Evolutionary conservation across 2,888 invertebrate species (phyloP).

Genomic region (Ormyrus labotus): DNA sequence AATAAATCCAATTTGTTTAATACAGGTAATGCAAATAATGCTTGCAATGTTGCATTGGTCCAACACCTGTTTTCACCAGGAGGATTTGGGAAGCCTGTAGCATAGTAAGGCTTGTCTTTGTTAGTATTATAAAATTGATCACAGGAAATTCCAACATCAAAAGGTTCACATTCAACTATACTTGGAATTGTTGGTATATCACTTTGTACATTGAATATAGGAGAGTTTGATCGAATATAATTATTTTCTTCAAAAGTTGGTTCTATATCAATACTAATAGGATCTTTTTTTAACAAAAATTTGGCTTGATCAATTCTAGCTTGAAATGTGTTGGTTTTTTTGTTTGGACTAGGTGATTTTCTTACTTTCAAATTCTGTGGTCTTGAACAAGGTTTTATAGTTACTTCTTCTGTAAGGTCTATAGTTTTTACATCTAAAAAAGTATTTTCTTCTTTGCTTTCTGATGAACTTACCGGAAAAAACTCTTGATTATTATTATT

Average conservation of each 20-base stretch:
- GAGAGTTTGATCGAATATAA: conserved; percentile 12
- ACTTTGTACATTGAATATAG: conserved; percentile 27
- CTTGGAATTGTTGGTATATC: conserved; percentile 24
- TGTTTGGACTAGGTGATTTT: not conserved
- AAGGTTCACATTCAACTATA: conserved; percentile 47
- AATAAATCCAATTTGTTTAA: conserved; percentile 60
- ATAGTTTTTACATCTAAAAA: conserved; percentile 15
- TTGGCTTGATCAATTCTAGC: conserved; percentile 31
- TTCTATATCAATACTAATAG: not conserved
- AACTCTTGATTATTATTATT: not conserved
- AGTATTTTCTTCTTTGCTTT: not conserved
- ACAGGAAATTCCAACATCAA: conserved; percentile 50
- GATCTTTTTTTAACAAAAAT: conserved; percentile 32
- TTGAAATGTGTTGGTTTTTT: not conserved
- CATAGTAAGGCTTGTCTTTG: conserved; percentile 61
- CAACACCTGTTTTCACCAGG: conserved; percentile 71
- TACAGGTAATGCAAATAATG: conserved; percentile 67
- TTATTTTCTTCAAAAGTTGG: conserved; percentile 10
- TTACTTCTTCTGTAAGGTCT: conserved; percentile 51
- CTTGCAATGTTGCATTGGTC: conserved; percentile 69
- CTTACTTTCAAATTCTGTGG: conserved; percentile 23
- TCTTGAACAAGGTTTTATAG: conserved; percentile 47
- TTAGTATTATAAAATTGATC: conserved; percentile 35
- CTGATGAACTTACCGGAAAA: not conserved
- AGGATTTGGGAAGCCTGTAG: conserved; percentile 70